Evolutionary conservation across 37 sponge, comb jelly and placozoan genomes (phyloP).

Genomic region (Lycopodina hypogea): DNA sequence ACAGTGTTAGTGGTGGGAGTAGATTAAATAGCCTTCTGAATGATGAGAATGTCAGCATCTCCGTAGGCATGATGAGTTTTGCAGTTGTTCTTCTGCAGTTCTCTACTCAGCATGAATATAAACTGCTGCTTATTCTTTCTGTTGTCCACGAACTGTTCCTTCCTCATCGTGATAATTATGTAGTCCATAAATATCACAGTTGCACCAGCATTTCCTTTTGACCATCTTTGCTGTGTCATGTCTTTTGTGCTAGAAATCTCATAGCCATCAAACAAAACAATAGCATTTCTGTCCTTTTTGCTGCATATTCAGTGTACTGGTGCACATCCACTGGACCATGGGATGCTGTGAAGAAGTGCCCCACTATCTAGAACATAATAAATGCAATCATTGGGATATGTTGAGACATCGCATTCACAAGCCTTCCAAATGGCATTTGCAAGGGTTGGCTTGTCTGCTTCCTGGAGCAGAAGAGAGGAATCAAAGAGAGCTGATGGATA

Average conservation of each 20-base stretch:
- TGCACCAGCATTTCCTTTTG: constrained; percentile 9
- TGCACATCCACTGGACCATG: constrained; percentile 23
- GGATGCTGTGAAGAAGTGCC: constrained; percentile 42
- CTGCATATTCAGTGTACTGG: constrained; percentile 31
- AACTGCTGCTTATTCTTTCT: constrained; percentile 8
- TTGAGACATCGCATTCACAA: constrained; percentile 10
- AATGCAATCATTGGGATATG: constrained; percentile 5
- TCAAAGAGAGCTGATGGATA: constrained; percentile 48
- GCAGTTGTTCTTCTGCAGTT: constrained; percentile 21
- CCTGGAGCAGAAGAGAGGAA: constrained; percentile 35
- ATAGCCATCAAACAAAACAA: constrained; percentile 42
- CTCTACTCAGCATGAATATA: constrained; percentile 17
- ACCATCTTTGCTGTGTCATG: constrained; percentile 33
- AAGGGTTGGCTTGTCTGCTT: constrained; percentile 38
- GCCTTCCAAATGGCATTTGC: constrained; percentile 8
- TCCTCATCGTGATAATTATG: constrained; percentile 31
- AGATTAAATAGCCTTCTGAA: constrained; percentile 13
- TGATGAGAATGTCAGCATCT: constrained; percentile 32
- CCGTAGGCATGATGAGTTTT: constrained; percentile 14
- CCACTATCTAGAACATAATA: constrained; percentile 50
- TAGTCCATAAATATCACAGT: background rate
- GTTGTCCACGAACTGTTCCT: constrained; percentile 13
- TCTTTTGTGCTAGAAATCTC: constrained; percentile 24
- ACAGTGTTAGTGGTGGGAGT: background rate
- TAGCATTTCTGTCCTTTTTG: constrained; percentile 32